A percentile compares a stretch with the other conserved stretches of the same genome.
Conservation (phyloP, 2,797 vertebrate genomes). For the Sebastes trivittatus region DNA sequence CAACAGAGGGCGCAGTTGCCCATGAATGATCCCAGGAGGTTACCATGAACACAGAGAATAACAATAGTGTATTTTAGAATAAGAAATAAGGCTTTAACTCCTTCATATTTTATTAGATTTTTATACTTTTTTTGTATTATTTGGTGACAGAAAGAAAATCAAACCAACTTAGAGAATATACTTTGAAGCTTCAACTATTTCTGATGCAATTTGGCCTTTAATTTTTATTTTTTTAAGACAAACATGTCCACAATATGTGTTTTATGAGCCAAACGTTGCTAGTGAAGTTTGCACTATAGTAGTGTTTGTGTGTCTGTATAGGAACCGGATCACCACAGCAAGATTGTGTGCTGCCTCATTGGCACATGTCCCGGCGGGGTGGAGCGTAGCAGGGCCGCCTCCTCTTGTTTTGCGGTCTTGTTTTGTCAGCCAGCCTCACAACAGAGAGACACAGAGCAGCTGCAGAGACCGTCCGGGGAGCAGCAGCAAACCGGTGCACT, state of each 20-base stretch:
- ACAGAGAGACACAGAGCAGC: conserved; percentile 28
- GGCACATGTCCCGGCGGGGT: conserved; percentile 54
- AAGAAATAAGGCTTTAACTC: neutral
- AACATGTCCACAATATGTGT: neutral
- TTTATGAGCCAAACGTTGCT: neutral
- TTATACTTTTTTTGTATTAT: neutral
- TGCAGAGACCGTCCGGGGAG: conserved; percentile 4
- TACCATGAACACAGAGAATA: neutral
- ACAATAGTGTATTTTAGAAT: neutral
- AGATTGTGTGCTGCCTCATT: conserved; percentile 23
- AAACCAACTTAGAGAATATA: neutral
- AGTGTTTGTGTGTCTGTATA: neutral
- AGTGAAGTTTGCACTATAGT: neutral
- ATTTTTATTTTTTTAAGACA: neutral
- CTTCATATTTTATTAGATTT: neutral
- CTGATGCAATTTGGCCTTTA: neutral
- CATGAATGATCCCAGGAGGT: too few relatives aligned
- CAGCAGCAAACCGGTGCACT: neutral
- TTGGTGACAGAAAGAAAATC: neutral
- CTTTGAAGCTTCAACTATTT: neutral
- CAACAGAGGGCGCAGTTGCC: conserved; percentile 17
- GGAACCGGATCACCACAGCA: neutral
- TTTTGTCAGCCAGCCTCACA: conserved; percentile 15
- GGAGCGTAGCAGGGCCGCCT: conserved; percentile 53
- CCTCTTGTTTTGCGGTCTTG: conserved; percentile 42